Evolutionary conservation across 92 coral and sea anemone genomes (phyloP).

Genomic region (Palythoa grandiflora): DNA sequence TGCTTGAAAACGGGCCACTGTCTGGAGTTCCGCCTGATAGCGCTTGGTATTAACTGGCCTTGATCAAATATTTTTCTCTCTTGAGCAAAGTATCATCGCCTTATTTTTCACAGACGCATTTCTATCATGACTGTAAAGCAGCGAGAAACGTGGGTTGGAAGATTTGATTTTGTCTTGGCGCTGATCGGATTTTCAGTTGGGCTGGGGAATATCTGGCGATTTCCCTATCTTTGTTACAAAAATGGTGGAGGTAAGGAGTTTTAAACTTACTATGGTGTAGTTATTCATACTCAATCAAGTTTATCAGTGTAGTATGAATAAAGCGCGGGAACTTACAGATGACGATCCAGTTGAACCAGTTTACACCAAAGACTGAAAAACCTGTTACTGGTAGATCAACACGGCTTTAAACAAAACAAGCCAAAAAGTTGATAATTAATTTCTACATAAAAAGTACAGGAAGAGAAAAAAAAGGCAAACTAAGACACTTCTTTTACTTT

Average conservation of each 20-base stretch:
- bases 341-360: background rate
- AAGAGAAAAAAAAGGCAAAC: background rate
- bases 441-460: background rate
- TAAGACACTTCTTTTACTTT: background rate
- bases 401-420: background rate
- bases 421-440: background rate
- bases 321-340: background rate
- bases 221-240: slow-evolving; percentile 80
- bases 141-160: slow-evolving; percentile 79
- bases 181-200: slow-evolving; percentile 82
- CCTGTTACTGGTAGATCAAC: background rate
- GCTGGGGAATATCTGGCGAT: slow-evolving; percentile 79
- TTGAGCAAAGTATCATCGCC: background rate
- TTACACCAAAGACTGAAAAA: background rate
- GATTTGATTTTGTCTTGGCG: slow-evolving; percentile 74
- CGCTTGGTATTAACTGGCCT: background rate
- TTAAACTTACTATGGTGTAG: background rate
- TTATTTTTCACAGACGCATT: background rate
- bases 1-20: background rate
- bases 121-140: slow-evolving; percentile 34
- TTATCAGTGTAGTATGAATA: background rate
- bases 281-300: background rate
- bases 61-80: background rate
- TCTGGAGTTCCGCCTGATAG: background rate
- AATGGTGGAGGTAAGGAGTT: slow-evolving; percentile 77